Evolutionary conservation across 2,113 vertebrate genomes (phyloP).

Genomic region (Cryptomyrus ogoouensis): DNA sequence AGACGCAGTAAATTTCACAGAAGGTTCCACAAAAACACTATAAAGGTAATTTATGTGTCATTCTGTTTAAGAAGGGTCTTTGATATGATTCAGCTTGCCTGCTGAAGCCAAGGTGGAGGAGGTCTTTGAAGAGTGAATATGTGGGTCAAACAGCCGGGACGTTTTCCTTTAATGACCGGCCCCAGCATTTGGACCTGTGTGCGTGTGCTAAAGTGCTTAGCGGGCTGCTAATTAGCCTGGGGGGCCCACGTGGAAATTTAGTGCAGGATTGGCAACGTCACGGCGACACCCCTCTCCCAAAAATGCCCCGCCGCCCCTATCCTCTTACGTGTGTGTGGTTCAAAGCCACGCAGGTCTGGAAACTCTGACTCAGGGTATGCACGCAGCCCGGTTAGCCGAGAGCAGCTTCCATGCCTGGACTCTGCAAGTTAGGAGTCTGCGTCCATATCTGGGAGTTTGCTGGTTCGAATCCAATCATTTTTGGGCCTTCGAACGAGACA

Average conservation of each 20-base stretch:
- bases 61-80: slow-evolving; percentile 55
- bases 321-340: slow-evolving; percentile 66
- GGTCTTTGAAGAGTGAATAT: slow-evolving; percentile 63
- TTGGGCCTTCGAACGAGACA: background rate
- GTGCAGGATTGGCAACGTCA: slow-evolving; percentile 55
- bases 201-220: slow-evolving; percentile 50
- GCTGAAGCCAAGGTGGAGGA: slow-evolving; percentile 49
- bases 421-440: background rate
- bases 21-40: slow-evolving; percentile 54
- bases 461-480: background rate
- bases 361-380: slow-evolving; percentile 52
- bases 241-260: slow-evolving; percentile 42
- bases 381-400: slow-evolving; percentile 52
- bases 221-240: slow-evolving; percentile 68
- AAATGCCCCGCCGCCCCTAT: slow-evolving; percentile 43
- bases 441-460: background rate
- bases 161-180: slow-evolving; percentile 70
- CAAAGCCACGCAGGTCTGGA: slow-evolving; percentile 64
- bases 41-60: slow-evolving; percentile 66
- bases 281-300: slow-evolving; percentile 57
- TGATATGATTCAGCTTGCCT: slow-evolving; percentile 55
- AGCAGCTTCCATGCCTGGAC: slow-evolving; percentile 8
- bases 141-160: slow-evolving; percentile 70
- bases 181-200: slow-evolving; percentile 64
- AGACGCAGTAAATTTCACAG: slow-evolving; percentile 36